Evolutionary conservation across 2,888 invertebrate species (phyloP), one percentile per base, ranked within the genome.

Genomic region (Venustoraphidia nigricollis): DNA sequence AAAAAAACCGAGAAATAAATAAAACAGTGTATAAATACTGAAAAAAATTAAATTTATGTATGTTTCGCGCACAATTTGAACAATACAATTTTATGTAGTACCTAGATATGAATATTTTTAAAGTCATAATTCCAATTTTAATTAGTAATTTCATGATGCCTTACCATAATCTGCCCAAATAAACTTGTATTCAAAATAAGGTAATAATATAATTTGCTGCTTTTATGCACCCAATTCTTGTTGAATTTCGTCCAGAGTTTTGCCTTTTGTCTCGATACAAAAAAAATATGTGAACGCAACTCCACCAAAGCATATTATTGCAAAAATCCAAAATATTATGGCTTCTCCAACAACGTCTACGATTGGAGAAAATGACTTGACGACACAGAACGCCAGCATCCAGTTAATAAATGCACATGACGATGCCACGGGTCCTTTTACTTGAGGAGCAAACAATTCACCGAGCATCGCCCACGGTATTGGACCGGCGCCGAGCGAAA

Each of bases 241-340:
- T 53, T 71, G 71, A 52, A 73, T 71, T 52, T 71, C 60, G 27
- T 67, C 67, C 17, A 71, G 53, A 2, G 68, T 64, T 57, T 71
- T 72, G 8, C 68, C 69, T 57, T 69, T 72, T 1, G 73, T 73
- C 63, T 80, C 80, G 8, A 77, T 68, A 11, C 79, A 65, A 52
- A 63, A 62, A 46, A 68, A 59, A 27, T 66, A 54, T 2, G 73
- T 66, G 59, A 75, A 77, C 34, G 69, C 49, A 5, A 69, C 58
- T 39, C 69, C 68, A 9, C 70, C 6, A 4, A 64, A 51, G 55
- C 73, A 73, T 41, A 70, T 63, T 1, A 55, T 53, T 8, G 69
- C 66, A 60, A 75, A 79, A 40, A 72, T 53, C 61, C 69, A 71
- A 55, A 77, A 76, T 2, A 72, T 67, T 11, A 63, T 64, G 36